Base-by-base conservation (phyloP, 1,140 invertebrate genomes). In the Odontomachus brunneus region DNA sequence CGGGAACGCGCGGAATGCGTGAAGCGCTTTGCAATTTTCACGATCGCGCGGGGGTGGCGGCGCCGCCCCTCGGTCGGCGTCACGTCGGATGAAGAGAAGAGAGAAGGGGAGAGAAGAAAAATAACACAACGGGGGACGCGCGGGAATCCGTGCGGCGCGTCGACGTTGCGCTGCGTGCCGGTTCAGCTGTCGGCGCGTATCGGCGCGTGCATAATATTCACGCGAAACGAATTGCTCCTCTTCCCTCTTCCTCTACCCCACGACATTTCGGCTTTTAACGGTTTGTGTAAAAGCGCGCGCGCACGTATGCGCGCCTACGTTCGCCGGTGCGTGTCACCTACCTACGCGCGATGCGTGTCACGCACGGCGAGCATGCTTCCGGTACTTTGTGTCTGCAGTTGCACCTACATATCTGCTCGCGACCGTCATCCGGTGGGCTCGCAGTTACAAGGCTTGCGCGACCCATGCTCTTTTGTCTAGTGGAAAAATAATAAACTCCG, bases 341-440 rank as follows among this genome's bases (percentile, higher is more conserved):
- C 83, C 80, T 82, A 84, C 83, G 80, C 59, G 69, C 19, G 81
- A 86, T 86, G 74, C 87, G 74, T 84, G 87, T 82, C 87, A 90
- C 89, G 90, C 90, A 87, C 71, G 65, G 24, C 87, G 83, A 86
- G 24, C 88, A 84, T 73, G 62, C 62, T 90, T 90, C 90, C 90
- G 89, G 89, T 72, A 89, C 65, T 85, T 72, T 82, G 66, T 82
- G 76, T 60, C 83, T 53, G 67, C 69, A 84, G 81, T 74, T 88
- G 60, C 82, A 89, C 78, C 86, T 88, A 85, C 72, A 65, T 71
- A 85, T 84, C 57, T 85, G 57, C 55, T 85, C 63, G 80, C 82
- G 75, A 59, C 85, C 71, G 80, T 53, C 87, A 84, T 89, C 80
- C 80, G 59, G 81, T 71, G 63, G 48, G 74, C 59, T 81, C 60